phyloP scores from a whole-genome alignment of 2,113 vertebrate species.

The Podarcis raffonei region DNA sequence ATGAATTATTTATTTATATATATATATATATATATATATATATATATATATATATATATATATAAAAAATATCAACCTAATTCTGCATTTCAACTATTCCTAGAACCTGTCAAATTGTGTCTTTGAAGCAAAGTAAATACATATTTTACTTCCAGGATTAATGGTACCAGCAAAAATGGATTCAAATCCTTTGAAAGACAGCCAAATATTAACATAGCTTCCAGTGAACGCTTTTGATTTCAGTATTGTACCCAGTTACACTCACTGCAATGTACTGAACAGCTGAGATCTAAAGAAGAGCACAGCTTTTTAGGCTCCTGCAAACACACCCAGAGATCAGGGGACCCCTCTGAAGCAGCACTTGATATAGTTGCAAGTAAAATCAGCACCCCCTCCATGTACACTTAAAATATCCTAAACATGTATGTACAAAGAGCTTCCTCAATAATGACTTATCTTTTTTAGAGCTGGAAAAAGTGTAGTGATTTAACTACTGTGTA shows the following conservation, averaged over 20 bases:
- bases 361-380: not conserved
- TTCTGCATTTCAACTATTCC: too few relatives aligned
- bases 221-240: too few relatives aligned
- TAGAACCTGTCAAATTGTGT: not conserved
- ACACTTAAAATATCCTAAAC: not conserved
- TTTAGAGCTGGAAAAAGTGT: not conserved
- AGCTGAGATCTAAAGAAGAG: too few relatives aligned
- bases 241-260: too few relatives aligned
- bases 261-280: too few relatives aligned
- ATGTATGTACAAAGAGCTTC: too few relatives aligned
- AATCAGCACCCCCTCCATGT: not conserved
- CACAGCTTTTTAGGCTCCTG: not conserved
- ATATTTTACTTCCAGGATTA: not conserved
- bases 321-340: not conserved
- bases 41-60: too few relatives aligned
- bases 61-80: too few relatives aligned
- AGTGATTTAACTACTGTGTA: not conserved
- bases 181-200: not conserved
- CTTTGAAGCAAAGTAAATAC: not conserved
- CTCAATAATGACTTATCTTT: too few relatives aligned
- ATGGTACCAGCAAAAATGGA: slow-evolving; percentile 4
- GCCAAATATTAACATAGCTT: not conserved
- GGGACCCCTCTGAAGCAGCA: not conserved
- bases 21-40: too few relatives aligned
- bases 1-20: too few relatives aligned